Percentiles rank a stretch among this genome's conserved stretches.
Conservation (phyloP, 2,797 vertebrate species). For the Diceros bicornis region DNA sequence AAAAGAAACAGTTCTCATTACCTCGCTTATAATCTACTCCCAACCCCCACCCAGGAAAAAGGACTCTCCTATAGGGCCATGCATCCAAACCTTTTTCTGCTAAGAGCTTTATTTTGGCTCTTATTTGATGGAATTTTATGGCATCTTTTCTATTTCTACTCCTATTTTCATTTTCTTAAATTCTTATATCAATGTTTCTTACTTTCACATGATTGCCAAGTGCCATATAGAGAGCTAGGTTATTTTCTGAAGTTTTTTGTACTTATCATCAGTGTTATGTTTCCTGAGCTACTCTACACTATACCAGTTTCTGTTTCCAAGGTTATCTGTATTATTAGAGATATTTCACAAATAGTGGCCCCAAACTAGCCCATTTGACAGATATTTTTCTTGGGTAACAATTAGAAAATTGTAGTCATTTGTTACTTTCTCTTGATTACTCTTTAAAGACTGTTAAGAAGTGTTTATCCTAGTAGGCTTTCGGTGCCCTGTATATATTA, state of each 20-base stretch:
- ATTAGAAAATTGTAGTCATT: slow-evolving; percentile 2
- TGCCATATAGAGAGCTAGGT: not conserved
- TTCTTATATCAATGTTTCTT: not conserved
- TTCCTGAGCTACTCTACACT: not conserved
- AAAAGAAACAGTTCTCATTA: not conserved
- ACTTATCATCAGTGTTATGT: not conserved
- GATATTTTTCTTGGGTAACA: not conserved
- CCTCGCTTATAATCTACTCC: not conserved
- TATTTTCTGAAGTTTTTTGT: slow-evolving; percentile 7
- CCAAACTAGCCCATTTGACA: not conserved
- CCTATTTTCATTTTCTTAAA: not conserved
- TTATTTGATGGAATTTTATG: slow-evolving; percentile 8
- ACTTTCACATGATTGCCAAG: not conserved
- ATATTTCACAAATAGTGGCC: not conserved
- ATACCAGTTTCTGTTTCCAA: not conserved
- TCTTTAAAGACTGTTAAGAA: not conserved
- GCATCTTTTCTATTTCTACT: slow-evolving; percentile 8
- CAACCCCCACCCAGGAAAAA: not conserved
- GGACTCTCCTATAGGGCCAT: not conserved
- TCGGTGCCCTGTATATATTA: not conserved
- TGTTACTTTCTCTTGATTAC: slow-evolving; percentile 2
- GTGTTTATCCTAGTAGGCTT: not conserved
- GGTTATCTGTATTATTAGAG: not conserved
- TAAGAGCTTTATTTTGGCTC: not conserved
- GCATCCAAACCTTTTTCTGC: not conserved